phyloP scores from a whole-genome alignment of 2,797 vertebrate species.

The Chelonia mydas region DNA sequence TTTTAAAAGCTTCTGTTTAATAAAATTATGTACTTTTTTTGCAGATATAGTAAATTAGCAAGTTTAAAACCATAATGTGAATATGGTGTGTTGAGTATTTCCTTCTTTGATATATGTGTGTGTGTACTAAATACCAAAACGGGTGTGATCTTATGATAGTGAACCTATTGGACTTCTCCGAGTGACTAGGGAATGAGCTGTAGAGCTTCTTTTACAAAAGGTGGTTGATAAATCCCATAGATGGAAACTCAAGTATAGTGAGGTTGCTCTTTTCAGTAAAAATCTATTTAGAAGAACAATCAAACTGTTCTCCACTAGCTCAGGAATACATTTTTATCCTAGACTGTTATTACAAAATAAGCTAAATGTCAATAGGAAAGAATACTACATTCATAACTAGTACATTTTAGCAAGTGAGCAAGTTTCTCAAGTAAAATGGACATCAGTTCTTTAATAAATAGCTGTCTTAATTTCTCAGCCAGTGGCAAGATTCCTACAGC shows the following conservation, averaged over 20 bases:
- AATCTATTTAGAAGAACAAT: background rate
- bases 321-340: background rate
- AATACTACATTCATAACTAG: background rate
- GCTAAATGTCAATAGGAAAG: background rate
- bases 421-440: background rate
- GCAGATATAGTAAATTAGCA: background rate
- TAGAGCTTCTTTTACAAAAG: background rate
- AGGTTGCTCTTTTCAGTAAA: background rate
- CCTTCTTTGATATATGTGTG: fast-evolving
- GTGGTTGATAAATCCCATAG: background rate
- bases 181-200: background rate
- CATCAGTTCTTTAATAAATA: background rate
- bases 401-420: background rate
- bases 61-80: background rate
- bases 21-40: background rate
- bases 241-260: background rate
- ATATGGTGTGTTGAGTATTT: background rate
- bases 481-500: background rate
- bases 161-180: background rate
- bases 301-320: background rate
- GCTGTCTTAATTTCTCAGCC: background rate
- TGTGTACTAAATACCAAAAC: background rate
- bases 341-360: background rate
- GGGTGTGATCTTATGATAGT: background rate
- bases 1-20: no score